phyloP scores from a whole-genome alignment of 2,888 invertebrate species.

The Cantharis nigra region DNA sequence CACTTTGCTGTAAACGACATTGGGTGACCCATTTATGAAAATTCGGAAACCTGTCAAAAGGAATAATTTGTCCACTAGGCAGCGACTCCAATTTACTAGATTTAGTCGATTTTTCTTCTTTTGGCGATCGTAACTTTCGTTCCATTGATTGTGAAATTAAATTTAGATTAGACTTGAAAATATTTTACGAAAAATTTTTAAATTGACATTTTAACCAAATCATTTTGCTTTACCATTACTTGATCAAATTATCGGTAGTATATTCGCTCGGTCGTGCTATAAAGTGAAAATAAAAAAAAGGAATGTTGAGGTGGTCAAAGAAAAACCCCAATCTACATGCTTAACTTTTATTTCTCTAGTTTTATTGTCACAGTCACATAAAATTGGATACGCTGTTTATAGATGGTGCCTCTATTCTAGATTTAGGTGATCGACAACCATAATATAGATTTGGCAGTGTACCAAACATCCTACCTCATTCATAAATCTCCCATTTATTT shows the following conservation, averaged over 20 bases:
- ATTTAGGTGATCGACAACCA: slow-evolving; percentile 23
- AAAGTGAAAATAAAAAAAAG: too few species aligned
- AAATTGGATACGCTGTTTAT: slow-evolving; percentile 30
- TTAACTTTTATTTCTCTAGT: slow-evolving; percentile 48
- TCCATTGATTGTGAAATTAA: not conserved
- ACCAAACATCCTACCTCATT: slow-evolving; percentile 6
- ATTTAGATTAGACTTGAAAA: not conserved
- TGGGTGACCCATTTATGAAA: not conserved
- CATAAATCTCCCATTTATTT: slow-evolving; percentile 1
- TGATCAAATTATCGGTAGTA: not conserved
- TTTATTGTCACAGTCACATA: slow-evolving; percentile 56
- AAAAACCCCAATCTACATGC: not conserved
- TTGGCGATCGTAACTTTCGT: not conserved
- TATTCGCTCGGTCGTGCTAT: too few species aligned
- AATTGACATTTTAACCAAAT: not conserved
- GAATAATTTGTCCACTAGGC: not conserved
- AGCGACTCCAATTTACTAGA: not conserved
- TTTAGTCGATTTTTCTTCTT: not conserved
- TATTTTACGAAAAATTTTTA: not conserved
- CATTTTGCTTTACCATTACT: not conserved
- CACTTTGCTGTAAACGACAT: not conserved
- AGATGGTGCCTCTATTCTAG: slow-evolving; percentile 29
- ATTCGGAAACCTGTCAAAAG: not conserved
- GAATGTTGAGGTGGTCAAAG: too few species aligned
- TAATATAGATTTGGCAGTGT: slow-evolving; percentile 29